These are phyloP conservation scores for Actinemys pallida DNA, from an alignment of 2,113 vertebrate species.

Conservation along the genomic window DNA sequence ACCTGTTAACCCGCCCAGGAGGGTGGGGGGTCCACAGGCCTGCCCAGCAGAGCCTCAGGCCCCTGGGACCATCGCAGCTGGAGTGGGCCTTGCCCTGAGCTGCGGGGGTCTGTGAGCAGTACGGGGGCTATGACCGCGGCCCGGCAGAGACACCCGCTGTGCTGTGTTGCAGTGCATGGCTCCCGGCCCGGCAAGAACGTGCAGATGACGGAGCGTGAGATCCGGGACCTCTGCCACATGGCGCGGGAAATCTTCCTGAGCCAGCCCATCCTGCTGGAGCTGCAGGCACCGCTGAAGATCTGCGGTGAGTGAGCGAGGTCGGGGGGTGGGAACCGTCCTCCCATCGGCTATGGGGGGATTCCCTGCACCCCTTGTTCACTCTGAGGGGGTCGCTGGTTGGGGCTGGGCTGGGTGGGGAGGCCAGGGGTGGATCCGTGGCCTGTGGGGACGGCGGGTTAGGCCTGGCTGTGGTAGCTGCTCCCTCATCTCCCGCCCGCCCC, in stretches of 20 bases:
- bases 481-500: background rate
- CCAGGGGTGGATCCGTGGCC: too few relatives aligned
- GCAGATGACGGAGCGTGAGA: constrained; percentile 95
- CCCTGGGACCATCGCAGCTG: background rate
- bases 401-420: background rate
- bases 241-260: constrained; percentile 91
- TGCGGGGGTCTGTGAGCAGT: background rate
- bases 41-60: too few relatives aligned
- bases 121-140: background rate
- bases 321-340: background rate
- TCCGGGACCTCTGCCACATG: constrained; percentile 95
- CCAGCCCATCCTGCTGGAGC: constrained; percentile 94
- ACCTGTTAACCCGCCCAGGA: too few relatives aligned
- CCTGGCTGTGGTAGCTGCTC: background rate
- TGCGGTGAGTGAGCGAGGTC: constrained; percentile 86
- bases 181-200: constrained; percentile 97
- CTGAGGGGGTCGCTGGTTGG: background rate
- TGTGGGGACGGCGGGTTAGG: too few relatives aligned
- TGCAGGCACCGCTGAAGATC: constrained; percentile 97
- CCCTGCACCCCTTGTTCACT: background rate
- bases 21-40: too few relatives aligned
- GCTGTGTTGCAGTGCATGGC: constrained; percentile 86
- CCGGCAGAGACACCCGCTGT: background rate
- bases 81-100: background rate
- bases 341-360: too few relatives aligned